These are phyloP conservation scores for Poecile montanus DNA, from an alignment of 2,797 vertebrate genomes.

Conservation along the genomic window DNA sequence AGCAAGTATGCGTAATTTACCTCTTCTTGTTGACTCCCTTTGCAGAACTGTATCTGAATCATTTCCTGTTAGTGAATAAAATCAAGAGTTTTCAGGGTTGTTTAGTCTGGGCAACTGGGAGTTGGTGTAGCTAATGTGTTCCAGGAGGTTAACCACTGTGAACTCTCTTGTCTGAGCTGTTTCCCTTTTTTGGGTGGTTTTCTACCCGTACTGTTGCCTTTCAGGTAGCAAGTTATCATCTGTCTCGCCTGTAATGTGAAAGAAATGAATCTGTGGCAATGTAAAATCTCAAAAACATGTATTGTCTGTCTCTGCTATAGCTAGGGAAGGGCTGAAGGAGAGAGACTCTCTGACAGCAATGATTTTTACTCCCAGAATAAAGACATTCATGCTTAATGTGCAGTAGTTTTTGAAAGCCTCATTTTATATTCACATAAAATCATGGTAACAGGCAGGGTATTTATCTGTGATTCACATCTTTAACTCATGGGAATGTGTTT, in stretches of 20 bases:
- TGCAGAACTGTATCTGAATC: slow-evolving; percentile 66
- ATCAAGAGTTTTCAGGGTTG: slow-evolving; percentile 67
- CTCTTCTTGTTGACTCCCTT: slow-evolving; percentile 62
- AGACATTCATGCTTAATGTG: slow-evolving; percentile 26
- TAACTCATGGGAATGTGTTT: neutral
- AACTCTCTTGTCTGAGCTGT: slow-evolving; percentile 68
- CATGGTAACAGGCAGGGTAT: neutral
- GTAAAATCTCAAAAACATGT: neutral
- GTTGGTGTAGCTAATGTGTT: slow-evolving; percentile 68
- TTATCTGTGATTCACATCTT: slow-evolving; percentile 52
- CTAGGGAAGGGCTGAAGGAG: neutral
- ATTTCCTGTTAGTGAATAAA: slow-evolving; percentile 73
- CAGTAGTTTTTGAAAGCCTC: slow-evolving; percentile 45
- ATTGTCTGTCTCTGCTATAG: neutral
- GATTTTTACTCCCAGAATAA: slow-evolving; percentile 15
- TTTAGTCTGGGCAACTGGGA: slow-evolving; percentile 76
- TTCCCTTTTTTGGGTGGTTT: slow-evolving; percentile 60
- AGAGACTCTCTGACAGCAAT: neutral
- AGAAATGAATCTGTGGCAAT: slow-evolving; percentile 6
- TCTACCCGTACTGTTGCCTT: slow-evolving; percentile 1
- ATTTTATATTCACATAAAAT: slow-evolving; percentile 56
- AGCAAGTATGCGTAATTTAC: slow-evolving; percentile 38
- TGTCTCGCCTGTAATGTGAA: slow-evolving; percentile 1
- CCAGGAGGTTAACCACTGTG: slow-evolving; percentile 71
- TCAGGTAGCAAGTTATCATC: slow-evolving; percentile 60